Evolutionary conservation across 2,888 invertebrate genomes (phyloP), one percentile per base, ranked within the genome.

Genomic region (Sycophila texana): DNA sequence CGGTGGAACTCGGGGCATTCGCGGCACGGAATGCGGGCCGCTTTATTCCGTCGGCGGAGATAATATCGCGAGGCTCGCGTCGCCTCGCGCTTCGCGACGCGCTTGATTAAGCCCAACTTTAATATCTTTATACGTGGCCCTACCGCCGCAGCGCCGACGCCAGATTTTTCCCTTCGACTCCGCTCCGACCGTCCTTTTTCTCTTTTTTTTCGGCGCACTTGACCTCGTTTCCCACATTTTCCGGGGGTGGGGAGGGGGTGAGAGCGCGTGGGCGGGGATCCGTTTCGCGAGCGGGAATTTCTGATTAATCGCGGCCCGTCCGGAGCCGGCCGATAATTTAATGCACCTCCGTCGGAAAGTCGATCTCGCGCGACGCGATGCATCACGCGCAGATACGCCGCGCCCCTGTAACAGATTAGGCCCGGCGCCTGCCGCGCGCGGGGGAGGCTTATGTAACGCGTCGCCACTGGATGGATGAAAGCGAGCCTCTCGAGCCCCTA

Each of bases 321-420:
- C 18, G 30, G 47, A 12, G 63, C 39, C 10, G 2, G 55, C 61
- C 53, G 68, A 75, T 75, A 68, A 75, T 75, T 68, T 68, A 75
- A 75, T 68, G 53, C 68, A 75, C 61, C 68, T 53, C 47, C 10
- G 5, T 22, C 39, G 51, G 14, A 67, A 63, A 63, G 63, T 73
- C 73, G 63, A 73, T 73, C 63, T 73, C 39, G 63, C 73, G 39
- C 73, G 73, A 73, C 73, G 63, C 74, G 66, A 74, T 66, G 74
- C 57, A 66, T 74, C 74, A 74, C 74, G n/a, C 14, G 74, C 74
- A 66, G 74, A 74, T 57, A 63, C 53, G 53, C 63, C 51, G 63
- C 61, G 20, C 16, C 47, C 70, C 47, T 61, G 71, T 61, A 72
- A 61, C 51, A 30, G 71, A 72, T 61, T 72, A 18, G n/a, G 26